Conservation (phyloP, 2,888 invertebrate genomes). For the Neocrepidodera transversa region DNA sequence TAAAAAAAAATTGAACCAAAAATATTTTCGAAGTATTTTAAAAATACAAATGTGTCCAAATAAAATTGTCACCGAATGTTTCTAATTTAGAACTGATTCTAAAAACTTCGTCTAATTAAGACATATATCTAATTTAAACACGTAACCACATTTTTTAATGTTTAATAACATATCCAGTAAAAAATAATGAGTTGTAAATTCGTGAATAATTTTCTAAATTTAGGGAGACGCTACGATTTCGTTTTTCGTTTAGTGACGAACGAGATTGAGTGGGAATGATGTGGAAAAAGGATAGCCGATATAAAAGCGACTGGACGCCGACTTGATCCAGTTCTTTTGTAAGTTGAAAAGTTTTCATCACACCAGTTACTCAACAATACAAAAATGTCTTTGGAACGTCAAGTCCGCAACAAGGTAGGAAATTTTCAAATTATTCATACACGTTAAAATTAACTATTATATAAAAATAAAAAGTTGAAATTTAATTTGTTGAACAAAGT, state of each 20-base stretch:
- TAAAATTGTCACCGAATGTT: too few species aligned
- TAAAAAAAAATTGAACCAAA: too few species aligned
- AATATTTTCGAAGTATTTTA: too few species aligned
- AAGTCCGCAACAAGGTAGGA: constrained; percentile 87
- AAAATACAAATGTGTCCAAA: too few species aligned
- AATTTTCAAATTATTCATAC: constrained; percentile 20
- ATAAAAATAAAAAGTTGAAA: too few species aligned
- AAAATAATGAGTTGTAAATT: constrained; percentile 41
- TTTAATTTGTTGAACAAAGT: too few species aligned
- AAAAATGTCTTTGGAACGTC: constrained; percentile 90
- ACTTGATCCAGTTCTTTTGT: constrained; percentile 51
- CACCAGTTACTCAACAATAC: constrained; percentile 41
- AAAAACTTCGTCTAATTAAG: too few species aligned
- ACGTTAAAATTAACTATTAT: too few species aligned
- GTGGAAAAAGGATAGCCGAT: constrained; percentile 41
- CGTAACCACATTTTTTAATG: constrained; percentile 36
- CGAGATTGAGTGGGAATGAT: constrained; percentile 34
- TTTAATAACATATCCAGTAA: constrained; percentile 30
- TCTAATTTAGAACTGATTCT: too few species aligned
- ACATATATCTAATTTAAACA: too few species aligned
- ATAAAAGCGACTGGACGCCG: constrained; percentile 56
- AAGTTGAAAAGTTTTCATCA: constrained; percentile 43
- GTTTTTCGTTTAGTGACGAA: constrained; percentile 36
- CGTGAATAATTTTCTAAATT: constrained; percentile 58
- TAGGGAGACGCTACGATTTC: constrained; percentile 41